These are phyloP conservation scores for Mythimna impura DNA, from an alignment of 2,888 invertebrate species.

Conservation along the genomic window DNA sequence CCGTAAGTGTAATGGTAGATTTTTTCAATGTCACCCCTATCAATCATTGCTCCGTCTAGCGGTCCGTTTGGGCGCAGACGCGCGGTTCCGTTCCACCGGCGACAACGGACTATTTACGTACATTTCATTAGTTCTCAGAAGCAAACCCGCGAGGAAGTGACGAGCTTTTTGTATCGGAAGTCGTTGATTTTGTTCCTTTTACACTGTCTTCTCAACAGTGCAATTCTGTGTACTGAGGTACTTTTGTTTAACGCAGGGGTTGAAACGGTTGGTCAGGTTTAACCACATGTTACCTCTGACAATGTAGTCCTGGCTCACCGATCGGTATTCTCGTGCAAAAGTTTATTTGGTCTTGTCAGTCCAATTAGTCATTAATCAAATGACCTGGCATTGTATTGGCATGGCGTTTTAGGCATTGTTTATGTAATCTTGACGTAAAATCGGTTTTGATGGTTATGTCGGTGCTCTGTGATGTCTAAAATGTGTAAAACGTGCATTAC, in stretches of 20 bases:
- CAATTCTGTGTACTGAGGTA: constrained; percentile 64
- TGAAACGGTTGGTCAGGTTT: constrained; percentile 15
- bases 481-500: constrained; percentile 1
- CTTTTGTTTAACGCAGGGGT: constrained; percentile 45
- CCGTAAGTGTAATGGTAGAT: constrained; percentile 52
- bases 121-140: constrained; percentile 89
- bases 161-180: constrained; percentile 88
- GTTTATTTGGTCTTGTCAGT: neutral
- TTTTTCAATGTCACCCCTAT: constrained; percentile 84
- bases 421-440: neutral
- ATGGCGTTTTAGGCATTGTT: constrained; percentile 1
- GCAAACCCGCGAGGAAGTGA: constrained; percentile 81
- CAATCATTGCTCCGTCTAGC: constrained; percentile 82
- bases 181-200: constrained; percentile 78
- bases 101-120: constrained; percentile 83
- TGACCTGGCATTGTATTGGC: too few relatives aligned
- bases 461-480: neutral
- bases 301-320: neutral
- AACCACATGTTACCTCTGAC: neutral
- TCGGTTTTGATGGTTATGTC: neutral
- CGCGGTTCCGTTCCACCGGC: constrained; percentile 79
- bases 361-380: neutral
- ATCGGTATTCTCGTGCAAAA: neutral
- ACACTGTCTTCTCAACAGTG: constrained; percentile 69
- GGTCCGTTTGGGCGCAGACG: constrained; percentile 76